Evolutionary conservation across 2,888 invertebrate species (phyloP).

Genomic region (Stenichneumon culpator): DNA sequence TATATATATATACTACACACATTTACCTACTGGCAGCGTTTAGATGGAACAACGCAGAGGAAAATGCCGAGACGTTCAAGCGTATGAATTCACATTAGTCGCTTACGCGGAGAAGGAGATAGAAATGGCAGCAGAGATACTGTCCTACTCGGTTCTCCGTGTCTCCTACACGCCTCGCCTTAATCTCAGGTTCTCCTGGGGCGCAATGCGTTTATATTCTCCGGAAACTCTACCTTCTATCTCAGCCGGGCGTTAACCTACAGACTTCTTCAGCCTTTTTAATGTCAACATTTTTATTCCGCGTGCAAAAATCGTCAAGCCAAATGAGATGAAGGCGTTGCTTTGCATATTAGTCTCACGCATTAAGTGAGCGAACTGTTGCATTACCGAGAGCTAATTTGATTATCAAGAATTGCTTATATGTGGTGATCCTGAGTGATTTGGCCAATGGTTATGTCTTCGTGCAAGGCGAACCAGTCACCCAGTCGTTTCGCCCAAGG

Average conservation of each 20-base stretch:
- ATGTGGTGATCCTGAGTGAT: background rate
- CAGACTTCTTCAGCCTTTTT: background rate
- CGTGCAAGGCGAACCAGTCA: too few species aligned
- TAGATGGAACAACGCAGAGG: background rate
- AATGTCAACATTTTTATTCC: background rate
- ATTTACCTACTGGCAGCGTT: background rate
- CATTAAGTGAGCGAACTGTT: background rate
- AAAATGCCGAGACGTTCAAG: constrained; percentile 24
- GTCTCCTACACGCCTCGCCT: background rate
- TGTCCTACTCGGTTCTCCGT: background rate
- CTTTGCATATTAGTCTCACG: background rate
- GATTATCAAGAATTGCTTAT: background rate
- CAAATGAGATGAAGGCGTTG: background rate
- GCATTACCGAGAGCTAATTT: background rate
- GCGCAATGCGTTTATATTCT: constrained; percentile 21
- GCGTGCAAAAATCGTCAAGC: background rate
- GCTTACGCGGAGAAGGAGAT: constrained; percentile 21
- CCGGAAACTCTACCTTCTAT: constrained; percentile 6
- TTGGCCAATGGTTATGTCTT: too few species aligned
- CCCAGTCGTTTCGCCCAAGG: too few species aligned
- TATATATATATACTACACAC: background rate
- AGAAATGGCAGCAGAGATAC: constrained; percentile 15
- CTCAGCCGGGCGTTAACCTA: background rate
- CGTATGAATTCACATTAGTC: constrained; percentile 59
- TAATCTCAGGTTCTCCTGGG: constrained; percentile 14